Conservation (phyloP, 2,888 invertebrate genomes). For the Apamea sordens region DNA sequence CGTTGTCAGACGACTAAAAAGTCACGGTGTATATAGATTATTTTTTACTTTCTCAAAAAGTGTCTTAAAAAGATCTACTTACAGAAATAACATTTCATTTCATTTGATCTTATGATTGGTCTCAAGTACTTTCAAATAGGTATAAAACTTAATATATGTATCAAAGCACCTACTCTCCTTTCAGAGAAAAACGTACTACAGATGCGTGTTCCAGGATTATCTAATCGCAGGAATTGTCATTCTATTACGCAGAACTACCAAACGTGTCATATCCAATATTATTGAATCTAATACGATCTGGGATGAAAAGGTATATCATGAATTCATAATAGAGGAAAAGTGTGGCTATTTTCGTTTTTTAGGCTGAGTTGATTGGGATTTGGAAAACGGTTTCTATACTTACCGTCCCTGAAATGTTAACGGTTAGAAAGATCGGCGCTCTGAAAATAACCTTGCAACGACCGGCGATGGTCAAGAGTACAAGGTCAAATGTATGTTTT, state of each 20-base stretch:
- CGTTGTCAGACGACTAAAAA: too few species aligned
- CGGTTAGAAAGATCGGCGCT: constrained; percentile 21
- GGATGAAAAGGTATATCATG: constrained; percentile 35
- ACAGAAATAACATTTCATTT: too few species aligned
- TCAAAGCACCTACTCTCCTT: too few species aligned
- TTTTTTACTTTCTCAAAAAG: too few species aligned
- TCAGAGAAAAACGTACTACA: neutral
- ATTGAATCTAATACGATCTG: constrained; percentile 30
- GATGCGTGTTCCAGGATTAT: neutral
- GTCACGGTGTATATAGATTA: too few species aligned
- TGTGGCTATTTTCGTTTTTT: constrained; percentile 35
- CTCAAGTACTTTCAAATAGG: too few species aligned
- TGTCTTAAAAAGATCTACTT: too few species aligned
- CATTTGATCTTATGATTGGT: too few species aligned
- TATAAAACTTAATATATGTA: too few species aligned
- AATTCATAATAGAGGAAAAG: constrained; percentile 42
- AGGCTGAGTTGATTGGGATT: neutral
- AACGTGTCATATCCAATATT: constrained; percentile 18
- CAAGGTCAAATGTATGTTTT: neutral
- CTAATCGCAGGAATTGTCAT: neutral
- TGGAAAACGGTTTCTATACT: constrained; percentile 31
- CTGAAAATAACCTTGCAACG: constrained; percentile 20
- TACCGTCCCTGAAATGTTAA: constrained; percentile 28
- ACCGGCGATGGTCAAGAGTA: neutral
- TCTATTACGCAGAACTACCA: neutral